Evolutionary conservation across 2,797 vertebrate species (phyloP).

Genomic region (Thripadectes ignobilis): DNA sequence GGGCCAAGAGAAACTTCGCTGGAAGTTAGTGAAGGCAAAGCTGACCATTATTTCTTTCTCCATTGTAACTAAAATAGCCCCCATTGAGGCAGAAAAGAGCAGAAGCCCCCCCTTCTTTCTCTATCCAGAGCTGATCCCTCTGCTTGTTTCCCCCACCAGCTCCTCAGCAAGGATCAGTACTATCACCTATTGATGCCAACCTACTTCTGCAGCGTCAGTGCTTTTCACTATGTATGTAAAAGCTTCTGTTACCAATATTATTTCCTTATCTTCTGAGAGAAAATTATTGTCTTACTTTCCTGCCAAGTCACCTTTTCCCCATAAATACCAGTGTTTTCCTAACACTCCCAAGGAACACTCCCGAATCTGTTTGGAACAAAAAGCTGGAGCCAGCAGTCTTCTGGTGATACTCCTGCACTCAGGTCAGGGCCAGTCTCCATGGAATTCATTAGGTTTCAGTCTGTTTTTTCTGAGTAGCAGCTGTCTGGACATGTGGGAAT

Average conservation of each 20-base stretch:
- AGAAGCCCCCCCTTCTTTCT: background rate
- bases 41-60: background rate
- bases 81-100: background rate
- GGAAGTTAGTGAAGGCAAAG: background rate
- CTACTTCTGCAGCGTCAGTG: background rate
- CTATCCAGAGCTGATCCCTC: background rate
- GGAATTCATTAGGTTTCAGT: background rate
- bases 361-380: background rate
- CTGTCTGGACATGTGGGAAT: background rate
- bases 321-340: background rate
- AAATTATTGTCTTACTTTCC: background rate
- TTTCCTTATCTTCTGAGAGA: background rate
- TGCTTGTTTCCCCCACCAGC: background rate
- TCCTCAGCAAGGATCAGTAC: background rate
- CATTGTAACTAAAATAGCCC: background rate
- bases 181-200: background rate
- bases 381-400: background rate
- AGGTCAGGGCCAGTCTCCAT: accelerated
- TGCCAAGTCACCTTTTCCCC: background rate
- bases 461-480: background rate
- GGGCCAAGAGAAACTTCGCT: background rate
- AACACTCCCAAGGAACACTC: background rate
- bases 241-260: background rate
- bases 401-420: background rate
- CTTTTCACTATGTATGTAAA: background rate